Base-by-base conservation (phyloP, 2,797 vertebrate genomes). In the Australoheros facetus region DNA sequence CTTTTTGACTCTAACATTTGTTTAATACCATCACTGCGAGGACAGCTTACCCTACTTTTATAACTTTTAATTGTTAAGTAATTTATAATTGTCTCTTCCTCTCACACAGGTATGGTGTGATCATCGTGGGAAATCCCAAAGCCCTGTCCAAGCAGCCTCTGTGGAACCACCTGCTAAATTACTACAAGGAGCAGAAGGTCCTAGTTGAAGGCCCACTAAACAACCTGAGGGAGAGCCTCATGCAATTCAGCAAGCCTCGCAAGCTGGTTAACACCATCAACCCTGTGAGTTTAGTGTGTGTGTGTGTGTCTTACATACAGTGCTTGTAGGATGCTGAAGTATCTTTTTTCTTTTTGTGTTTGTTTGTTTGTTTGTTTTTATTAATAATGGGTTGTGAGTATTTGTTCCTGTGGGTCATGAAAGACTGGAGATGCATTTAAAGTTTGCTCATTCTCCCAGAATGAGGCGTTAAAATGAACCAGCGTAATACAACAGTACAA, bases 201-300 rank as follows among this genome's bases (percentile, higher is more conserved):
- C 96, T 99, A 55, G 98, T 99, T 84, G 98, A 99, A 81, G 98
- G 98, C 1, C 98, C 98, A 0, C 96, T 99, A 30, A 99, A 99
- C 91, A 99, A 99, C 94, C 97, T 99, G 73, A 94, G 98, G 0
- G 98, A 99, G 93, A 99, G 98, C 91, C 97, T 99, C 1, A 99
- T 99, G 98, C 98, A 99, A 91, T 99, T 99, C 95, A 99, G 98
- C 96, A 99, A 99, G 89, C 98, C 98, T 0, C 96, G 98, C 75
- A 99, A 99, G 79, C 96, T 99, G 0, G 98, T 99, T 90, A 99
- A 99, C 87, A 98, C 98, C 81, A 97, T 99, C 94, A 99, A 99
- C 92, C 98, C 98, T 0, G 98, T 99, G 89, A 96, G 98, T 81
- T 69, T 32, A 8, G 21, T 28, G 28, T 9, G 19, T 79, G 19